Evolutionary conservation across 2,113 vertebrate genomes (phyloP).

Genomic region (Brevimyrus niger): DNA sequence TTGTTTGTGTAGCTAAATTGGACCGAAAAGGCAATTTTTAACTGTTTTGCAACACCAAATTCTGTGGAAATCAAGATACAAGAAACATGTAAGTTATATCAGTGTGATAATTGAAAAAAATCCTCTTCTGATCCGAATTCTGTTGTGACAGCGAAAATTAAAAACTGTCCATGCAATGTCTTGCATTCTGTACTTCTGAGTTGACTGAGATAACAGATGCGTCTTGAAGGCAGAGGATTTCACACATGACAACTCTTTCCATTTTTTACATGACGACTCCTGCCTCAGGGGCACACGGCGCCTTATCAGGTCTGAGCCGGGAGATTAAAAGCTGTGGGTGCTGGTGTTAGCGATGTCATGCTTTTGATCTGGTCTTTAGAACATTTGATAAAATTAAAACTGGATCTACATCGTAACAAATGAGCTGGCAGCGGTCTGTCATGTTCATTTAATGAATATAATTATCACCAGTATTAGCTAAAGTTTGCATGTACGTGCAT

Average conservation of each 20-base stretch:
- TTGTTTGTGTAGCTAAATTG: not conserved
- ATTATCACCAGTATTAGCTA: not conserved
- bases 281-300: constrained; percentile 25
- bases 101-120: not conserved
- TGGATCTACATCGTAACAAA: not conserved
- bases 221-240: constrained; percentile 9
- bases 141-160: not conserved
- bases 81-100: not conserved
- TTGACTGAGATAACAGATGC: not conserved
- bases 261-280: constrained; percentile 30
- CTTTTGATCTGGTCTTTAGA: constrained; percentile 35
- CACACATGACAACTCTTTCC: constrained; percentile 33
- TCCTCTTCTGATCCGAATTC: not conserved
- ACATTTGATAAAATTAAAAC: constrained; percentile 18
- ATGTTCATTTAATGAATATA: constrained; percentile 4
- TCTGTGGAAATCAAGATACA: not conserved
- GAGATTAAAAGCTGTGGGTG: constrained; percentile 31
- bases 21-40: not conserved
- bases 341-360: constrained; percentile 26
- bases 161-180: constrained; percentile 16
- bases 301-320: constrained; percentile 29
- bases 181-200: not conserved
- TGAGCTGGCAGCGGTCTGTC: not conserved
- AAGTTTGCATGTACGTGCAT: not conserved
- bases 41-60: not conserved